phyloP scores from a whole-genome alignment of 2,797 vertebrate genomes.

The Ctenochaetus hawaiiensis region DNA sequence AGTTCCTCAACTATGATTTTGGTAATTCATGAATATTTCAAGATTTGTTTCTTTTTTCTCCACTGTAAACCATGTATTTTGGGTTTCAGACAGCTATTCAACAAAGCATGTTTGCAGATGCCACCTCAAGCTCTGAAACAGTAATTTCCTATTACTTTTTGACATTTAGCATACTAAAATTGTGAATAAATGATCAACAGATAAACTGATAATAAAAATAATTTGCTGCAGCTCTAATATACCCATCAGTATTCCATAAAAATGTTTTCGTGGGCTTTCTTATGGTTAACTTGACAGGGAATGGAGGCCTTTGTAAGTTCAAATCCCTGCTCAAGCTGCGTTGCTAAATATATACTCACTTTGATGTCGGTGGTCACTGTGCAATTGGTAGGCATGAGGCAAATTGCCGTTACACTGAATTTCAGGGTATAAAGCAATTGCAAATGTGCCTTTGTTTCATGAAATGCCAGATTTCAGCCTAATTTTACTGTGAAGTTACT shows the following conservation, averaged over 20 bases:
- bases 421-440: background rate
- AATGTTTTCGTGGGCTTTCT: too few species aligned
- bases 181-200: background rate
- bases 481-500: slow-evolving; percentile 5
- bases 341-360: slow-evolving; percentile 4
- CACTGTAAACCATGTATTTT: too few species aligned
- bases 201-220: background rate
- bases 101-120: background rate
- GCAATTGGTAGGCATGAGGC: background rate
- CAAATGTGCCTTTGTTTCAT: background rate
- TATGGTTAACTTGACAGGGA: background rate
- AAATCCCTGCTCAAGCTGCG: slow-evolving; percentile 16
- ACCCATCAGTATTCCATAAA: background rate
- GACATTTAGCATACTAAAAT: background rate
- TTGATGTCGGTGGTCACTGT: slow-evolving; percentile 3
- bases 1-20: background rate
- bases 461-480: slow-evolving; percentile 1
- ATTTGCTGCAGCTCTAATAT: background rate
- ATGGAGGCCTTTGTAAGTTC: background rate
- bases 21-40: background rate
- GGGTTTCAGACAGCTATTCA: too few species aligned
- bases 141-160: background rate
- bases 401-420: background rate
- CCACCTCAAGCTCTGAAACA: background rate
- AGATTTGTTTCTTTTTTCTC: background rate